Percentiles rank a stretch among this genome's conserved stretches.
These are phyloP conservation scores for Rutpela maculata DNA, from an alignment of 2,888 invertebrate species.

Conservation along the genomic window DNA sequence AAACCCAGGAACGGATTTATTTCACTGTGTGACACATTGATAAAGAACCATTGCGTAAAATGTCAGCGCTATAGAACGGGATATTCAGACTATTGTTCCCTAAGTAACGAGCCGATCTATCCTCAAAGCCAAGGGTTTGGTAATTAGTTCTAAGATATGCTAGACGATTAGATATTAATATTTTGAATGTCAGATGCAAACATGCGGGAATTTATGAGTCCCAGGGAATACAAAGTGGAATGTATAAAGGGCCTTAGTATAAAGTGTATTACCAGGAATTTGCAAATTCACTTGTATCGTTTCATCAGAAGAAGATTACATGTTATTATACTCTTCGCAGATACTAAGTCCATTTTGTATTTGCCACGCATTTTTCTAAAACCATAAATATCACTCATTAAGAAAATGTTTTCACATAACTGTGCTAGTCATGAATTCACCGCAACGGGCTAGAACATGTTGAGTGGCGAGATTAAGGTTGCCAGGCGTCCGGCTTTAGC, in stretches of 20 bases:
- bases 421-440: no score
- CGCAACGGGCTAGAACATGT: no score
- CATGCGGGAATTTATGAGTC: background rate
- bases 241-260: background rate
- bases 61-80: background rate
- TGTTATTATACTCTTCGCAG: no score
- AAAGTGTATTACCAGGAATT: background rate
- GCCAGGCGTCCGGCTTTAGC: no score
- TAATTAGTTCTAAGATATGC: constrained; percentile 2
- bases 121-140: background rate
- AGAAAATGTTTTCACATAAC: no score
- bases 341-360: no score
- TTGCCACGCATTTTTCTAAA: no score
- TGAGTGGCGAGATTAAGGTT: no score
- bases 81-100: constrained; percentile 1
- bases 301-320: no score
- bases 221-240: background rate
- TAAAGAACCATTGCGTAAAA: background rate
- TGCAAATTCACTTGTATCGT: background rate
- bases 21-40: background rate
- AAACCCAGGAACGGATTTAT: background rate
- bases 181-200: constrained; percentile 1
- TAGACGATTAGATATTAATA: constrained; percentile 4
- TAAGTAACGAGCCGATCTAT: background rate
- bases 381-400: no score